These are phyloP conservation scores for Chiroxiphia lanceolata DNA, from an alignment of 2,797 vertebrate genomes.

Conservation along the genomic window DNA sequence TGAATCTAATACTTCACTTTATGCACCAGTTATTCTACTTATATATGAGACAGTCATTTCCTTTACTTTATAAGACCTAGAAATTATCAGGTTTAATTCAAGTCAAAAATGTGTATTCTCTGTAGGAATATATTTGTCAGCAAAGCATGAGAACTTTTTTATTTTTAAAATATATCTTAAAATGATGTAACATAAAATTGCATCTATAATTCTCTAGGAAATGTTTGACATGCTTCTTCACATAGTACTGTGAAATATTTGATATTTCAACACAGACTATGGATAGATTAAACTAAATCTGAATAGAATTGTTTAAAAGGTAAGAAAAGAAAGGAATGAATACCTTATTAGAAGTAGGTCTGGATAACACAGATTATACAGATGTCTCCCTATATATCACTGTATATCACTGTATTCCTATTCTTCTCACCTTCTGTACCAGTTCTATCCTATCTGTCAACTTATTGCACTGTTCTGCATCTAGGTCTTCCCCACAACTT, in stretches of 20 bases:
- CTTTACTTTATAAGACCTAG: neutral
- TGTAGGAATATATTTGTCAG: neutral
- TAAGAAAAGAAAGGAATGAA: neutral
- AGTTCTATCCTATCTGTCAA: neutral
- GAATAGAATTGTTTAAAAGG: neutral
- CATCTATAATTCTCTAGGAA: neutral
- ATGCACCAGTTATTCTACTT: neutral
- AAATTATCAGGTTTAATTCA: neutral
- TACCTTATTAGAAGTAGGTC: no score
- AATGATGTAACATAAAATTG: neutral
- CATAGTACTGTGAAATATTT: neutral
- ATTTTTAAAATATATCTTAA: neutral
- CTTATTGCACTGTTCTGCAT: neutral
- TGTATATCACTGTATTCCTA: neutral
- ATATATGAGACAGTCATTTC: neutral
- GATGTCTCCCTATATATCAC: neutral
- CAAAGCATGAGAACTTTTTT: neutral
- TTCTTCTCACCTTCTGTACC: neutral
- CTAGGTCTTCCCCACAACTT: neutral
- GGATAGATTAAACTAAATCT: neutral
- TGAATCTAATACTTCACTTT: neutral
- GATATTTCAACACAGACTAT: neutral
- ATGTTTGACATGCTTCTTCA: neutral
- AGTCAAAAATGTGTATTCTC: neutral
- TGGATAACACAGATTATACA: no score